These are phyloP conservation scores for Lamellibrachia columna DNA, from an alignment of 2,888 invertebrate genomes.

Conservation along the genomic window DNA sequence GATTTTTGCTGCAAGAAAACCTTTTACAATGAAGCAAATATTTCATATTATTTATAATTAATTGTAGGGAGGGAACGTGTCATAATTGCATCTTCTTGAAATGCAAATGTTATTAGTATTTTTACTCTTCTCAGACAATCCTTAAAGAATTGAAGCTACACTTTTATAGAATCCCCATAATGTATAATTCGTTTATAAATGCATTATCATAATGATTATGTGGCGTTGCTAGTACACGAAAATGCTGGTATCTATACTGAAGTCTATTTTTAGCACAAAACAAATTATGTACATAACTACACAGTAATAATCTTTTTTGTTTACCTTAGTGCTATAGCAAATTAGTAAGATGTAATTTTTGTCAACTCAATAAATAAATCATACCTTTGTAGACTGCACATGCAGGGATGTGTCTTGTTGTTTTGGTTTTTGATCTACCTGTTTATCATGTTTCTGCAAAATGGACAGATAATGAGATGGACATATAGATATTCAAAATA, in stretches of 20 bases:
- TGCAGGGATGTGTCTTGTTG: background rate
- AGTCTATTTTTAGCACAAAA: no score
- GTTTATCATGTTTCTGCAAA: background rate
- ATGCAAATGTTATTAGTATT: background rate
- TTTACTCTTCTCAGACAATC: no score
- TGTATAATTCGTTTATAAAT: no score
- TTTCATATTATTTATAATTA: background rate
- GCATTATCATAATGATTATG: no score
- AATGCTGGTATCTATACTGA: no score
- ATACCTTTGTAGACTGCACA: background rate
- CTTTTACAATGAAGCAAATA: background rate
- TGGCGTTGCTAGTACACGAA: no score
- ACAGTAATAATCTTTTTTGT: no score
- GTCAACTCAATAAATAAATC: background rate
- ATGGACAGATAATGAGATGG: background rate
- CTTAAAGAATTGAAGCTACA: no score
- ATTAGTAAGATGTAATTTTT: no score
- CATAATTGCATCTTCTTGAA: background rate
- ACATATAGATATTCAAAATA: background rate
- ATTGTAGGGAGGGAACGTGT: background rate
- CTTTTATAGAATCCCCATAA: no score
- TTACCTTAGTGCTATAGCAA: no score
- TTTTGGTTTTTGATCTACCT: background rate
- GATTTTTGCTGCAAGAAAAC: background rate
- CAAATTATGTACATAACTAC: no score